Evolutionary conservation across 1,140 invertebrate genomes (phyloP).

Genomic region (Frieseomelitta varia): DNA sequence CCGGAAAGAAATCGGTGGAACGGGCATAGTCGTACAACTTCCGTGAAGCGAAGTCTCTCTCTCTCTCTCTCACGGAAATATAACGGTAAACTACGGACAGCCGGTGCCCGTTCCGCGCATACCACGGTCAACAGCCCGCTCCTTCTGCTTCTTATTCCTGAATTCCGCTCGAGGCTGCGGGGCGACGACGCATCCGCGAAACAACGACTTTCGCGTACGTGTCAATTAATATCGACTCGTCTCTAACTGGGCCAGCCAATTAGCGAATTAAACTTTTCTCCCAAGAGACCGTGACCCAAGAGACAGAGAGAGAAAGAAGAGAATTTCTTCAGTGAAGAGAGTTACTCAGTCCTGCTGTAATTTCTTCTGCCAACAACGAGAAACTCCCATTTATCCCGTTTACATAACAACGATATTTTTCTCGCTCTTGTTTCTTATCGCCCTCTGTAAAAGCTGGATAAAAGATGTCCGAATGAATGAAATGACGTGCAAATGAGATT

Average conservation of each 20-base stretch:
- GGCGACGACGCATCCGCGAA: conserved; percentile 36
- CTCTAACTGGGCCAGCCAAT: conserved; percentile 26
- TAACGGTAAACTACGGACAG: conserved; percentile 60
- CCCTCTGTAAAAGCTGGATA: background rate
- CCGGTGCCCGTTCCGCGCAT: conserved; percentile 55
- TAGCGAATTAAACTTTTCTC: conserved; percentile 26
- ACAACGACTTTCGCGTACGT: conserved; percentile 25
- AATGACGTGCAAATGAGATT: conserved; percentile 7
- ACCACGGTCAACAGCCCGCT: conserved; percentile 15
- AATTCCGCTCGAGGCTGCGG: conserved; percentile 53
- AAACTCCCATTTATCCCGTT: background rate
- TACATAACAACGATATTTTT: background rate
- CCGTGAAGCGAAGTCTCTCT: conserved; percentile 23
- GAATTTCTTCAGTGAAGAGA: background rate
- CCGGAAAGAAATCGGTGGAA: too few species aligned
- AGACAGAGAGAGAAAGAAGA: background rate
- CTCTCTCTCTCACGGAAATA: conserved; percentile 43
- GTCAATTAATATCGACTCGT: conserved; percentile 32
- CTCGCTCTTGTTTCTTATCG: background rate
- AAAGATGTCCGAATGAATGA: background rate
- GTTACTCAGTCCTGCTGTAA: background rate
- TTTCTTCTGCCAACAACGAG: background rate
- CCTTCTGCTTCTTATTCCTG: conserved; percentile 48
- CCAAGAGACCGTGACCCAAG: too few species aligned
- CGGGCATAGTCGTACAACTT: background rate